Evolutionary conservation across 2,888 invertebrate species (phyloP).

Genomic region (Clitarchus hookeri): DNA sequence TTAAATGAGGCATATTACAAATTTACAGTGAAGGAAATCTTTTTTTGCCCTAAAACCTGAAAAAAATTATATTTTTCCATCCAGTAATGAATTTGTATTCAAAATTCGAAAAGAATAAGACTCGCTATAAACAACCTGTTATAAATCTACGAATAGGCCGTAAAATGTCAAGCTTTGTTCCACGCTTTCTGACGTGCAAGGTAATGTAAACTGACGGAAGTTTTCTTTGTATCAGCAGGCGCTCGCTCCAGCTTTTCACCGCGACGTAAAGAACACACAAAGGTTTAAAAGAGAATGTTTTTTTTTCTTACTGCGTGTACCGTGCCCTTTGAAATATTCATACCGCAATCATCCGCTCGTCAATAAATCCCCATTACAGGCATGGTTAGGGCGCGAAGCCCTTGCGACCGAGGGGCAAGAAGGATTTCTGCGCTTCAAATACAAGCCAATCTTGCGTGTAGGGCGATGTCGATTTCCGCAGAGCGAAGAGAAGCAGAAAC

Average conservation of each 20-base stretch:
- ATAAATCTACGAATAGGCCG: too few relatives aligned
- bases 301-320: background rate
- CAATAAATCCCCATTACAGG: slow-evolving; percentile 8
- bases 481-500: background rate
- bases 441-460: background rate
- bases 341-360: slow-evolving; percentile 10
- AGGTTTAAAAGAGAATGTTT: background rate
- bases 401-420: background rate
- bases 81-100: too few relatives aligned
- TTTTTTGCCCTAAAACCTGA: too few relatives aligned
- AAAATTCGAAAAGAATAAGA: too few relatives aligned
- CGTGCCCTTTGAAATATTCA: slow-evolving; percentile 10
- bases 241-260: background rate
- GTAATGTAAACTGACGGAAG: background rate
- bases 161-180: too few relatives aligned
- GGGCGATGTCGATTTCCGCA: background rate
- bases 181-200: background rate
- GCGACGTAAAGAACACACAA: slow-evolving; percentile 14
- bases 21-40: too few relatives aligned
- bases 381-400: background rate
- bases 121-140: too few relatives aligned
- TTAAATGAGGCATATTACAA: too few relatives aligned
- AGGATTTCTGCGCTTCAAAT: background rate
- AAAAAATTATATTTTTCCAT: too few relatives aligned
- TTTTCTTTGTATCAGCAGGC: background rate